These are phyloP conservation scores for Drosophila kanapiae DNA, from an alignment of 1,140 invertebrate species.

Conservation along the genomic window DNA sequence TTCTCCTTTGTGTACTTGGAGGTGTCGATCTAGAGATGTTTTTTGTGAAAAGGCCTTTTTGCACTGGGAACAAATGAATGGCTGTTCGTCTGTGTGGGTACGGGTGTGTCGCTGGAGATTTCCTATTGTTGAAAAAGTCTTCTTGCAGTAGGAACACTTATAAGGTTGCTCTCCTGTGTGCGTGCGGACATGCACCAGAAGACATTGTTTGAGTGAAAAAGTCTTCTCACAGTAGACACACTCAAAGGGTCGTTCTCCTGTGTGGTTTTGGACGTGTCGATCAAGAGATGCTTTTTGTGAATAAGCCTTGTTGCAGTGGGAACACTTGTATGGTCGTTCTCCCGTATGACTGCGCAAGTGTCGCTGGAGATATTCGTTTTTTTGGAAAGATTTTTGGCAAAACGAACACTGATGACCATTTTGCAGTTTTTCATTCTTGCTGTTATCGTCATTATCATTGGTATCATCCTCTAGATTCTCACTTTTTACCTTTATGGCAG, in stretches of 20 bases:
- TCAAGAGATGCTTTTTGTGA: neutral
- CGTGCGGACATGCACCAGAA: too few relatives aligned
- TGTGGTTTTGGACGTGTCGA: neutral
- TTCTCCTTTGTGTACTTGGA: neutral
- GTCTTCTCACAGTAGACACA: neutral
- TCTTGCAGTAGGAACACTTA: too few relatives aligned
- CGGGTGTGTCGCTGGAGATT: neutral
- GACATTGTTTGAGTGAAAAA: neutral
- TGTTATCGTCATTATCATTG: too few relatives aligned
- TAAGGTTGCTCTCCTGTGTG: too few relatives aligned
- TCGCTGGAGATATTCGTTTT: neutral
- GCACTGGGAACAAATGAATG: neutral
- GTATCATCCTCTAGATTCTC: too few relatives aligned
- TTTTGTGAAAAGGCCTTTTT: neutral
- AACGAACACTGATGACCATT: too few relatives aligned
- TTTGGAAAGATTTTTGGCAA: too few relatives aligned
- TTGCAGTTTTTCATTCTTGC: too few relatives aligned
- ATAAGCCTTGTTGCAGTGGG: neutral
- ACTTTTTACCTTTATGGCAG: too few relatives aligned
- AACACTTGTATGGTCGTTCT: neutral
- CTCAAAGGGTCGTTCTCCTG: neutral
- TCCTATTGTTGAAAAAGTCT: neutral
- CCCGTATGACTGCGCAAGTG: neutral
- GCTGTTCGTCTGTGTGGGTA: constrained; percentile 2
- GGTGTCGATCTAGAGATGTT: constrained; percentile 1